phyloP scores from a whole-genome alignment of 2,888 invertebrate species.

The Oscheius myriophilus region DNA sequence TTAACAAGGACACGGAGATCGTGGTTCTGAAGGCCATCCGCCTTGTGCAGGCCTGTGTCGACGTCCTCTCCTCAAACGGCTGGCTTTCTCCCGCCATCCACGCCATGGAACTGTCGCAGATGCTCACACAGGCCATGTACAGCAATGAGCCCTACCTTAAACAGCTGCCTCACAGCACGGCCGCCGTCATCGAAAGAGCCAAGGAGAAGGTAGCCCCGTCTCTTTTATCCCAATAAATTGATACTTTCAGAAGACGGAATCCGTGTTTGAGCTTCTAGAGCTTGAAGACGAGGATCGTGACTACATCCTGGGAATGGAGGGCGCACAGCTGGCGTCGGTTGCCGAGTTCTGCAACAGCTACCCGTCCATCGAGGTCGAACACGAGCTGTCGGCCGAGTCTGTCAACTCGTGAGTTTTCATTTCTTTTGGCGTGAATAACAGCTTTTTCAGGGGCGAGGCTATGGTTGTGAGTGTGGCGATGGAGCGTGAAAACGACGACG shows the following conservation, averaged over 20 bases:
- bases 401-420: constrained; percentile 72
- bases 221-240: not conserved
- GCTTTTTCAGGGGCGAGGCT: constrained; percentile 80
- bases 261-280: constrained; percentile 94
- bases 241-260: constrained; percentile 78
- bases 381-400: constrained; percentile 85
- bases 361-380: constrained; percentile 94
- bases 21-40: constrained; percentile 79
- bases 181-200: constrained; percentile 88
- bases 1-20: constrained; percentile 91
- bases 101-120: constrained; percentile 99
- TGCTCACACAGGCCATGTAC: constrained; percentile 99
- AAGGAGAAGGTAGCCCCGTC: constrained; percentile 81
- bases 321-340: constrained; percentile 93
- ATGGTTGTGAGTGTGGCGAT: constrained; percentile 89
- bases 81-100: constrained; percentile 98
- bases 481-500: constrained; percentile 95
- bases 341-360: constrained; percentile 98
- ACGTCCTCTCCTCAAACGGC: constrained; percentile 88
- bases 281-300: constrained; percentile 83
- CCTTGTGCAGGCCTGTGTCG: constrained; percentile 83
- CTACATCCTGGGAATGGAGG: constrained; percentile 78
- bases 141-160: constrained; percentile 96
- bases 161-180: constrained; percentile 92
- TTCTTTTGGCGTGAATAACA: constrained; percentile 1